phyloP scores from a whole-genome alignment of 2,888 invertebrate genomes.

The Rhyacophila evoluta region DNA sequence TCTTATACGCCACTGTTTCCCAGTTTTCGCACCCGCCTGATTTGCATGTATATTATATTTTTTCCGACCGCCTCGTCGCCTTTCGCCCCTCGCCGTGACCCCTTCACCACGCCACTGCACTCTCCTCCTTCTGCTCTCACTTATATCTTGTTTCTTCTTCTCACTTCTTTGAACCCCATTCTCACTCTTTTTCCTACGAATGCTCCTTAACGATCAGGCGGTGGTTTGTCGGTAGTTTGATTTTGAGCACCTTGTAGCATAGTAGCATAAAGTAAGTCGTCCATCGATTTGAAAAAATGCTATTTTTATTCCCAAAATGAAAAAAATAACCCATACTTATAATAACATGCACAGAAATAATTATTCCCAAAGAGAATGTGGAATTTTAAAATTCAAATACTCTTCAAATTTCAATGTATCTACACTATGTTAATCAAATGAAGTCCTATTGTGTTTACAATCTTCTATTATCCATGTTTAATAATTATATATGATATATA shows the following conservation, averaged over 20 bases:
- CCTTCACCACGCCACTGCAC: neutral
- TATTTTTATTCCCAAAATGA: too few relatives aligned
- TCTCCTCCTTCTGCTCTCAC: neutral
- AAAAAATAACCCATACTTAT: too few relatives aligned
- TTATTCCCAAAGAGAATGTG: too few relatives aligned
- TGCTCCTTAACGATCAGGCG: neutral
- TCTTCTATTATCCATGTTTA: too few relatives aligned
- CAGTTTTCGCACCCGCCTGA: constrained; percentile 36
- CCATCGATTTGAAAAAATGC: too few relatives aligned
- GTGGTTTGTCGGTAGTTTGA: neutral
- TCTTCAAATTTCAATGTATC: too few relatives aligned
- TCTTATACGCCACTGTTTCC: constrained; percentile 35
- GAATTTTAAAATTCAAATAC: too few relatives aligned
- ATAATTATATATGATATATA: too few relatives aligned
- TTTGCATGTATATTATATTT: constrained; percentile 54
- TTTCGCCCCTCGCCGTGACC: constrained; percentile 10
- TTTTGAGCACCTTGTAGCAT: neutral
- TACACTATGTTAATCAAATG: too few relatives aligned
- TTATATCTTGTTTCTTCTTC: constrained; percentile 12
- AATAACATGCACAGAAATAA: too few relatives aligned
- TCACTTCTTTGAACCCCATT: constrained; percentile 4
- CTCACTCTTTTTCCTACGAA: neutral
- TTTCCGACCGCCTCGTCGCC: constrained; percentile 32
- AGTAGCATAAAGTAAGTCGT: neutral
- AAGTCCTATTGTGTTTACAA: too few relatives aligned